phyloP scores from a whole-genome alignment of 2,113 vertebrate genomes.

The Lamprologus sp. region DNA sequence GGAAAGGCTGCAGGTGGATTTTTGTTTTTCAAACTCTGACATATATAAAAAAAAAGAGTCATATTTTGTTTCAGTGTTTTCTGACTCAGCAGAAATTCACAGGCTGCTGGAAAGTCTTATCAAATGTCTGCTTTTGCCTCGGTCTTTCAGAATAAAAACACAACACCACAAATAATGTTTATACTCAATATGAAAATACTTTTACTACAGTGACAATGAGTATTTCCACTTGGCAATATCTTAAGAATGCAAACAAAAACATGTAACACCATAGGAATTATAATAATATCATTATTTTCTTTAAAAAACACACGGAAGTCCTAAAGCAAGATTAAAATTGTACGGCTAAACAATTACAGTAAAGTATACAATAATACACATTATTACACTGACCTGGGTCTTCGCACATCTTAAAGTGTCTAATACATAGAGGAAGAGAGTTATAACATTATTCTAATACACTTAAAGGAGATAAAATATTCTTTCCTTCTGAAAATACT shows the following conservation, averaged over 20 bases:
- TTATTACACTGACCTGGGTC: conserved; percentile 58
- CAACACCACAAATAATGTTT: conserved; percentile 18
- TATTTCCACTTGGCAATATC: conserved; percentile 58
- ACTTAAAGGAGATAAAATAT: not conserved
- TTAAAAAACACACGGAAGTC: conserved; percentile 44
- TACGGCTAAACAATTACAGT: conserved; percentile 62
- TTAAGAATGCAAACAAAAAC: conserved; percentile 58
- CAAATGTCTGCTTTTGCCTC: not conserved
- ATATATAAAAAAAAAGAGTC: not conserved
- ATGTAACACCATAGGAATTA: conserved; percentile 56
- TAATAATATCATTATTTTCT: conserved; percentile 42
- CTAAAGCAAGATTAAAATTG: conserved; percentile 57
- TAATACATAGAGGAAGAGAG: conserved; percentile 57
- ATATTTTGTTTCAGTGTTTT: not conserved
- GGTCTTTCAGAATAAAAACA: conserved; percentile 15
- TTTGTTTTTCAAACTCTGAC: not conserved
- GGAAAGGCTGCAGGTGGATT: not conserved
- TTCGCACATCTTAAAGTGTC: conserved; percentile 42
- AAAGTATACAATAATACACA: conserved; percentile 73
- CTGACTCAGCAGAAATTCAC: not conserved
- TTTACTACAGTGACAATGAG: conserved; percentile 66
- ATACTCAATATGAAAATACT: conserved; percentile 71
- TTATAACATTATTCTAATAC: not conserved
- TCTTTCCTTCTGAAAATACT: not conserved
- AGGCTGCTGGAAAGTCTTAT: not conserved